phyloP scores from a whole-genome alignment of 2,888 invertebrate species.

The Pelosia muscerda region DNA sequence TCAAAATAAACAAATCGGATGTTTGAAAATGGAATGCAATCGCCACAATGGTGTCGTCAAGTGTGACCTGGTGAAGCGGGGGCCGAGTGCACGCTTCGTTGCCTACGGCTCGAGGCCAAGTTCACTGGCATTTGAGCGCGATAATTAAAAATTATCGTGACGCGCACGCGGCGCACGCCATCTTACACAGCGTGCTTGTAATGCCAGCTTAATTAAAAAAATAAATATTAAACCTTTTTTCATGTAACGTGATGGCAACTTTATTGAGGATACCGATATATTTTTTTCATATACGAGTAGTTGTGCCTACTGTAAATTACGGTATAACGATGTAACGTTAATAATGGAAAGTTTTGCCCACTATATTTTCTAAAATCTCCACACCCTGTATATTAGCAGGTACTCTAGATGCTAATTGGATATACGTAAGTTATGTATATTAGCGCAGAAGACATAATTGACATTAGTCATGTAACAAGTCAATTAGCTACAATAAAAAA shows the following conservation, averaged over 20 bases:
- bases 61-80: slow-evolving; percentile 80
- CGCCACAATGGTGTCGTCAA: slow-evolving; percentile 74
- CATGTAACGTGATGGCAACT: slow-evolving; percentile 27
- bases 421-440: slow-evolving; percentile 12
- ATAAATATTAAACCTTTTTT: slow-evolving; percentile 47
- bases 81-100: slow-evolving; percentile 71
- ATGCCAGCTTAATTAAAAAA: slow-evolving; percentile 56
- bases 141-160: slow-evolving; percentile 87
- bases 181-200: slow-evolving; percentile 70
- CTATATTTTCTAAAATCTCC: neutral
- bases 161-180: slow-evolving; percentile 82
- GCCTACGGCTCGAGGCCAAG: slow-evolving; percentile 81
- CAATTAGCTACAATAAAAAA: slow-evolving; percentile 4
- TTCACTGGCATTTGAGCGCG: slow-evolving; percentile 86
- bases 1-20: slow-evolving; percentile 53
- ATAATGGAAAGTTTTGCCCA: neutral
- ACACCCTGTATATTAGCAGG: slow-evolving; percentile 23
- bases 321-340: no score
- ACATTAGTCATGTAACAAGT: slow-evolving; percentile 18
- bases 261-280: slow-evolving; percentile 14
- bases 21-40: slow-evolving; percentile 61
- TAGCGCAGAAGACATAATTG: slow-evolving; percentile 1
- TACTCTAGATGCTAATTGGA: slow-evolving; percentile 24
- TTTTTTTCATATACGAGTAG: neutral
- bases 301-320: no score